These are phyloP conservation scores for Reinhardtius hippoglossoides DNA, from an alignment of 2,113 vertebrate species.

Conservation along the genomic window DNA sequence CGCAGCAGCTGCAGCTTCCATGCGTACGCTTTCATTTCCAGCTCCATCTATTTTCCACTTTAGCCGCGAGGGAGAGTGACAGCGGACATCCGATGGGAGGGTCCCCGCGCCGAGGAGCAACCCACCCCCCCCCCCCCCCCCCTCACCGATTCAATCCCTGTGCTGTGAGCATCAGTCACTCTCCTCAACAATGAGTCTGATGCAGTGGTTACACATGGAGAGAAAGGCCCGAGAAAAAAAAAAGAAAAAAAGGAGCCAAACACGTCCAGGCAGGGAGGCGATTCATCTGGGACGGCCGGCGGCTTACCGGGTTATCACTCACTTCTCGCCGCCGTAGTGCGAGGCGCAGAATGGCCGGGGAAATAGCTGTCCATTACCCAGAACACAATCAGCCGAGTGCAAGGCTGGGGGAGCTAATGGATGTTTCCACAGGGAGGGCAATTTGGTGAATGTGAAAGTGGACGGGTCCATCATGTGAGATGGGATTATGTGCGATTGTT, in stretches of 20 bases:
- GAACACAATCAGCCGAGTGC: conserved; percentile 65
- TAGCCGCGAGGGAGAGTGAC: conserved; percentile 35
- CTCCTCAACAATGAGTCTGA: conserved; percentile 54
- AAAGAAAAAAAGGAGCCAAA: background rate
- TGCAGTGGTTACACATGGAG: conserved; percentile 25
- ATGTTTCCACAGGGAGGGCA: conserved; percentile 66
- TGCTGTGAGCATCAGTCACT: conserved; percentile 20
- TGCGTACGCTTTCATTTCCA: conserved; percentile 56
- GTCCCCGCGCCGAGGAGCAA: conserved; percentile 7
- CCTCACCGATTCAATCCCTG: conserved; percentile 34
- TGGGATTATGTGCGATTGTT: conserved; percentile 72
- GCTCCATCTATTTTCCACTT: conserved; percentile 50
- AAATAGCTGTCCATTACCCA: conserved; percentile 71
- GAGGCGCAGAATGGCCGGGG: conserved; percentile 36
- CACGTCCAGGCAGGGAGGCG: conserved; percentile 33
- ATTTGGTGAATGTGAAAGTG: conserved; percentile 70
- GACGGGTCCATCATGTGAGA: conserved; percentile 54
- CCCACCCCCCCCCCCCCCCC: too few relatives aligned
- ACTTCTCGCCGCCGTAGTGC: conserved; percentile 51
- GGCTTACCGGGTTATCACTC: conserved; percentile 65
- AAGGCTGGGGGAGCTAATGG: conserved; percentile 65
- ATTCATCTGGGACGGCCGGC: conserved; percentile 42
- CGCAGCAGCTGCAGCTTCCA: conserved; percentile 50
- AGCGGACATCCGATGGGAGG: conserved; percentile 29
- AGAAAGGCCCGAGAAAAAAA: background rate